Evolutionary conservation across 2,797 vertebrate genomes (phyloP), one percentile per base, ranked within the genome.

Genomic region (Cichlasoma orientale): DNA sequence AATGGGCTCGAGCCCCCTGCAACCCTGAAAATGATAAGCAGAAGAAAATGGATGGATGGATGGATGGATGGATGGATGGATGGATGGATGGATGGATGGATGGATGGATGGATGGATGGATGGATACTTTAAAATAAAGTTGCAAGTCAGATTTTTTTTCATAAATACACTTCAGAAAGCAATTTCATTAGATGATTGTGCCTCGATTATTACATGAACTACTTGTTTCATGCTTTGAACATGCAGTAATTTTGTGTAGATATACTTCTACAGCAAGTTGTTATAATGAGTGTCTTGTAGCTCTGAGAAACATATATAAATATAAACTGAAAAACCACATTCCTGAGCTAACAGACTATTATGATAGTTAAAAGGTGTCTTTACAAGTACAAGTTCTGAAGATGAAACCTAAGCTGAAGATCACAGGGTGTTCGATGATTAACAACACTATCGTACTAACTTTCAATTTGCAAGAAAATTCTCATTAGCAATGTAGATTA

Each of bases 401-500:
- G 3, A 71, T 3, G 1, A 23, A 72, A 41, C 25, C 41, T 1
- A 33, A 63, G 9, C 4, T n/a, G 10, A 5, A 4, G 3, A 18
- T 33, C 59, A 14, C 10, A 47, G 11, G 3, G 7, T 63, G 10
- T 57, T 74, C 23, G 10, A 1, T 57, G 52, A 27, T 3, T 18
- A 33, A 21, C 7, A 80, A 72, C 31, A 79, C 11, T n/a, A 14
- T 66, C 5, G 23, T 31, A 19, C 5, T 66, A 85, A 82, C 47
- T 50, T 77, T 52, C 8, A 38, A 57, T 75, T 52, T 3, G 19
- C 36, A 77, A 54, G 12, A 80, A 75, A 79, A 41, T 25, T 58
- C 31, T 29, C 19, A 70, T 86, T 75, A 79, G 68, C 55, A 76
- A 69, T 14, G 80, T 19, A 83, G n/a, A 83, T 82, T 16, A 55